These are phyloP conservation scores for Gopherus evgoodei DNA, from an alignment of 2,113 vertebrate species.

Conservation along the genomic window DNA sequence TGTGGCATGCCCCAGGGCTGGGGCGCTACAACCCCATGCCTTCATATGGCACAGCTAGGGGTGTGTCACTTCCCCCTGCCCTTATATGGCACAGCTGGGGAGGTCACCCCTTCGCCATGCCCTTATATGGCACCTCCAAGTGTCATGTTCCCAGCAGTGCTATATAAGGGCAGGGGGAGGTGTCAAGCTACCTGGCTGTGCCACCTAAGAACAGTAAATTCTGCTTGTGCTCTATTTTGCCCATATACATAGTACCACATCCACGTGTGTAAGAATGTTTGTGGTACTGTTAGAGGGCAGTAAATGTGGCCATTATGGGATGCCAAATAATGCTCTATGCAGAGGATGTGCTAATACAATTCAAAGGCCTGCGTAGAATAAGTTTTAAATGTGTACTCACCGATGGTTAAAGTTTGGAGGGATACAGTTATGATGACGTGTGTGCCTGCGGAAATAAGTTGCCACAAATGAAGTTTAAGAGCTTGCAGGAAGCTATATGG, in stretches of 20 bases:
- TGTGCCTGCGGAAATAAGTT: not conserved
- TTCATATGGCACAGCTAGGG: not conserved
- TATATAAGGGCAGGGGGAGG: not conserved
- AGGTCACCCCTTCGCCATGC: not conserved
- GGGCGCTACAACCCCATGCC: not conserved
- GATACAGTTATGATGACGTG: not conserved
- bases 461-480: not conserved
- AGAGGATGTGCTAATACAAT: not conserved
- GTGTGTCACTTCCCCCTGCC: not conserved
- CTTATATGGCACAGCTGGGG: not conserved
- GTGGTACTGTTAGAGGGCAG: too few relatives aligned
- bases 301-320: not conserved
- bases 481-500: not conserved
- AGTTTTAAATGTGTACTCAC: not conserved
- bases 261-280: too few relatives aligned
- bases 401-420: not conserved
- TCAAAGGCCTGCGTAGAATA: not conserved
- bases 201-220: not conserved
- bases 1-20: not conserved
- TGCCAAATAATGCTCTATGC: not conserved
- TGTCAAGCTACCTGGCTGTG: not conserved
- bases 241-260: too few relatives aligned
- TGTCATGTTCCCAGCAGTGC: not conserved
- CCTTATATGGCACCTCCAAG: not conserved
- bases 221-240: too few relatives aligned